Evolutionary conservation across 2,888 invertebrate species (phyloP), one percentile per base, ranked within the genome.

Genomic region (Protodeltote pygarga): DNA sequence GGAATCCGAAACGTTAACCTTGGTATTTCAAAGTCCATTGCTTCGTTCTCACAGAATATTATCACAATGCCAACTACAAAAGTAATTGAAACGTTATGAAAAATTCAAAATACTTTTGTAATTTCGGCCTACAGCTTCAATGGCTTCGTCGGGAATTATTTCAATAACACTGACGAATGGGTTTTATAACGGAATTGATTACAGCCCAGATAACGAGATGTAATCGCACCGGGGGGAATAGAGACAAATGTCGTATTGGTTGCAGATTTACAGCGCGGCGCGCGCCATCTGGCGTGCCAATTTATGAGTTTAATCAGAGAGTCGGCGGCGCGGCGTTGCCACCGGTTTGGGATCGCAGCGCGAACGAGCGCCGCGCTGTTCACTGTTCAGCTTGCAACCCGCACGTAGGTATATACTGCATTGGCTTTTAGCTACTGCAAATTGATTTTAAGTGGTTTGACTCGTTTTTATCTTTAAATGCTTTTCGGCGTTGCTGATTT

Each of bases 221-320:
- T 77, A 77, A 83, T 81, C 74, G 73, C 34, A 65, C 75, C 74
- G 61, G 44, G 64, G 81, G 83, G 84, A 83, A 85, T 87, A 87
- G 82, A 87, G 87, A 89, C 90, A 89, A 87, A 88, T 85, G 88
- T 77, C 82, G 86, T 83, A 88, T 87, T 81, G 88, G 87, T 82
- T 75, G 77, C 84, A 82, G 87, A 90, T 90, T 87, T 89, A 90
- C 88, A 85, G 75, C 80, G 84, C 75, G 81, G 83, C 79, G 70
- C 68, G 79, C 77, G 83, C 82, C 89, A 87, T 87, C 87, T 90
- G 90, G 86, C 82, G 84, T 73, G 64, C 75, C 80, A 85, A 91
- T 91, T 90, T 90, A 91, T 89, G 89, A 87, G 79, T 89, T 90
- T 90, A 90, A 91, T 90, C 89, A 88, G 84, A 73, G 69, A 64